Evolutionary conservation across 2,113 vertebrate species (phyloP), one percentile per base, ranked within the genome.

Genomic region (Hirundichthys speculiger): DNA sequence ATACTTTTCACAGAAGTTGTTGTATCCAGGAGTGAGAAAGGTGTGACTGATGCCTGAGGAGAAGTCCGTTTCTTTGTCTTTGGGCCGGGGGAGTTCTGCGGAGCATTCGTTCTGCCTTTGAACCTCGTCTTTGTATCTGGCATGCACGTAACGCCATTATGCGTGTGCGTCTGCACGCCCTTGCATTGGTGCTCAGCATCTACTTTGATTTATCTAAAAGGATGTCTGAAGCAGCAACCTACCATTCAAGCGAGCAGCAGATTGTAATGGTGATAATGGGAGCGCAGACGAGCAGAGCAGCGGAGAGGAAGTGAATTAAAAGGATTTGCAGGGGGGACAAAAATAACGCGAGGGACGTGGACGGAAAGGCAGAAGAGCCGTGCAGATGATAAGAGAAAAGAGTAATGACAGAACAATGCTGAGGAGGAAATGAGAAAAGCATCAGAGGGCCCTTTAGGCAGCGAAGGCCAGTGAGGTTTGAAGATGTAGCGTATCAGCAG

Each of bases 191-290:
- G 49, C 45, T 76, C 82, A 77, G 79, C 53, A 52, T 79, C 56
- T 51, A 60, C 85, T 90, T 88, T 89, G 86, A 91, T 92, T 59
- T 45, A 19, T 64, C 70, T 79, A 70, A 79, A 79, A 75, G 82
- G 76, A 83, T 62, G 52, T 83, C 89, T 88, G 78, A 86, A 86
- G 81, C 75, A 0, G 63, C 22, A 19, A 56, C 54, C 59, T 43
- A 74, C n/a, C 59, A 84, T 69, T 45, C 46, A 64, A 55, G 69
- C 52, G 47, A 68, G 70, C 62, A 62, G 74, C 55, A 77, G 65
- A 80, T 72, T 19, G 48, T 21, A 64, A 45, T 22, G 50, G 53
- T 48, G 54, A 19, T 64, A 55, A 58, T 60, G 55, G 14, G 47
- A 55, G 51, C 19, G 21, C 18, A 41, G 51, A 48, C 43, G 20